phyloP scores from a whole-genome alignment of 2,797 vertebrate genomes.

The Peromyscus eremicus region DNA sequence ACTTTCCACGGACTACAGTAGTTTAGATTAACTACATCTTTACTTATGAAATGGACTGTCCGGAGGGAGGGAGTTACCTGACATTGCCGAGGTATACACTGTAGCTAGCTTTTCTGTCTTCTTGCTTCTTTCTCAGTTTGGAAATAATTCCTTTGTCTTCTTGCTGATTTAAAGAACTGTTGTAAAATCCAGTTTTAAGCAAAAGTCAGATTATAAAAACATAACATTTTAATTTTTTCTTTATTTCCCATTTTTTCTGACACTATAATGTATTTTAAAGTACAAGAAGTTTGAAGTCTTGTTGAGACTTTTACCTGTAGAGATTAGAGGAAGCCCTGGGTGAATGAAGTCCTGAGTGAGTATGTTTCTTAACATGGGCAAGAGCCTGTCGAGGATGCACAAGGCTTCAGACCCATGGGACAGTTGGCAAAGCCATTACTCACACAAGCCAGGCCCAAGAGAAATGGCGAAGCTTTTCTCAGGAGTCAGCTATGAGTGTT shows the following conservation, averaged over 20 bases:
- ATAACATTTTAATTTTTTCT: slow-evolving; percentile 48
- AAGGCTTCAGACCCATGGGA: neutral
- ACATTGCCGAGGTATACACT: slow-evolving; percentile 2
- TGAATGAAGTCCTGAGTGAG: neutral
- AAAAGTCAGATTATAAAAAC: slow-evolving; percentile 54
- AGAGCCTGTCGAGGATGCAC: neutral
- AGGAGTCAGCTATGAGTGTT: neutral
- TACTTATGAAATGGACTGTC: slow-evolving; percentile 20
- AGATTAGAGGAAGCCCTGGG: neutral
- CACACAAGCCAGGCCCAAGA: neutral
- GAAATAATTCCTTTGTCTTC: slow-evolving; percentile 58
- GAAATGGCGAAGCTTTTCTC: neutral
- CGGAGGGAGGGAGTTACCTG: neutral
- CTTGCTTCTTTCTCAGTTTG: slow-evolving; percentile 68
- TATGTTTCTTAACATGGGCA: neutral
- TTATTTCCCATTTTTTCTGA: slow-evolving; percentile 37
- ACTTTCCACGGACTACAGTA: neutral
- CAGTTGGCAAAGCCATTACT: neutral
- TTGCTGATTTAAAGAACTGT: slow-evolving; percentile 62
- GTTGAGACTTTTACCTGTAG: neutral
- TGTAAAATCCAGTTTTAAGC: slow-evolving; percentile 63
- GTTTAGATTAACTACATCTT: slow-evolving; percentile 16
- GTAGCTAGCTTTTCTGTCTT: slow-evolving; percentile 24
- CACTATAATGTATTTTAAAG: slow-evolving; percentile 37
- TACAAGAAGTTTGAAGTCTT: slow-evolving; percentile 32